A percentile compares a stretch with the other conserved stretches of the same genome.
These are phyloP conservation scores for Sycophaga agraensis DNA, from an alignment of 1,140 invertebrate genomes.

Conservation along the genomic window DNA sequence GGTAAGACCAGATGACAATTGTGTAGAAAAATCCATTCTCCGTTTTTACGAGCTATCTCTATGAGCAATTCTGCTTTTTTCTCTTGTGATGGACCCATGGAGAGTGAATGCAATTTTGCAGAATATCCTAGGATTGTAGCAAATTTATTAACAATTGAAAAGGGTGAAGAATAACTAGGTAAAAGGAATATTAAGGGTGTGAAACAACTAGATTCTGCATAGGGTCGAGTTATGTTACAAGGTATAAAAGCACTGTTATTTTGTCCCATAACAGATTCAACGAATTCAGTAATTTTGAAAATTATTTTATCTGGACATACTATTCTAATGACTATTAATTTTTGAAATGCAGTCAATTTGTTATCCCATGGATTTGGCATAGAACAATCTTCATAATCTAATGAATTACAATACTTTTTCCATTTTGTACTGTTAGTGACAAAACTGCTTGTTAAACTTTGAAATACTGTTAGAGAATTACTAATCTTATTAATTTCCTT, in stretches of 20 bases:
- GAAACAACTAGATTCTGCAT: constrained; percentile 63
- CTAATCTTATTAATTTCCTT: constrained; percentile 62
- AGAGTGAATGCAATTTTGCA: constrained; percentile 64
- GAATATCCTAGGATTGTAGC: constrained; percentile 64
- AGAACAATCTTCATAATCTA: constrained; percentile 34
- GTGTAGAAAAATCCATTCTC: constrained; percentile 71
- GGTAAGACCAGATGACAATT: constrained; percentile 72
- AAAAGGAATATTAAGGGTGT: constrained; percentile 71
- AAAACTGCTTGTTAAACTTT: constrained; percentile 46
- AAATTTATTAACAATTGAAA: constrained; percentile 58
- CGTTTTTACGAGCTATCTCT: constrained; percentile 56
- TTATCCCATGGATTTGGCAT: constrained; percentile 57
- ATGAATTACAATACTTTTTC: constrained; percentile 59
- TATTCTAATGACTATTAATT: constrained; percentile 62
- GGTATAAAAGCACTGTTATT: constrained; percentile 31
- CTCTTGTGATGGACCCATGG: constrained; percentile 65
- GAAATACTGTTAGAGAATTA: constrained; percentile 54
- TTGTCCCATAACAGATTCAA: constrained; percentile 59
- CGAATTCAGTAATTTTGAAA: constrained; percentile 41
- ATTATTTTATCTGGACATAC: constrained; percentile 64
- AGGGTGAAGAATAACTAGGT: constrained; percentile 61
- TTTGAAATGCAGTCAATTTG: constrained; percentile 62
- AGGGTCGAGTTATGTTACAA: constrained; percentile 61
- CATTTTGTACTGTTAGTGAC: constrained; percentile 54
- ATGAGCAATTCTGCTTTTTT: constrained; percentile 63